A percentile compares a stretch with the other conserved stretches of the same genome.
Evolutionary conservation across 2,113 vertebrate species (phyloP).

Genomic region (Boleophthalmus pectinirostris): DNA sequence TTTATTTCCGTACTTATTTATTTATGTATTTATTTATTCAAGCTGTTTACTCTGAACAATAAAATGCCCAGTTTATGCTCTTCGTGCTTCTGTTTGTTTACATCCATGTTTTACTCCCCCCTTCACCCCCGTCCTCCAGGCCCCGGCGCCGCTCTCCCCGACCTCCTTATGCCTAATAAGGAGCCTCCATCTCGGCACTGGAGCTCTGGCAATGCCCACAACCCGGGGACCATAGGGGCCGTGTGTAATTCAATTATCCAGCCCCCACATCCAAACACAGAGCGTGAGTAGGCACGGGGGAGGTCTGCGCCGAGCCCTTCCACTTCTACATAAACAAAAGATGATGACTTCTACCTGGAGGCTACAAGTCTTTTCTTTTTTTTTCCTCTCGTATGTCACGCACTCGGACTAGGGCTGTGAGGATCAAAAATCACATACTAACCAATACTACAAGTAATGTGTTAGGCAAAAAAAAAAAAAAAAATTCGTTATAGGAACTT

Average conservation of each 20-base stretch:
- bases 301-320: constrained; percentile 33
- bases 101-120: not conserved
- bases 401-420: not conserved
- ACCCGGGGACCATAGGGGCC: constrained; percentile 48
- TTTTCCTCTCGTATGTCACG: constrained; percentile 6
- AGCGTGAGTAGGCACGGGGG: constrained; percentile 27
- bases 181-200: constrained; percentile 32
- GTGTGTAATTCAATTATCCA: constrained; percentile 63
- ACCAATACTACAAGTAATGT: no score
- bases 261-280: constrained; percentile 43
- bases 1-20: no score
- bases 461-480: no score
- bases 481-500: no score
- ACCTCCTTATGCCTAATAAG: constrained; percentile 46
- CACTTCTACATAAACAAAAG: constrained; percentile 35
- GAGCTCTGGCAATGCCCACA: constrained; percentile 29
- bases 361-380: constrained; percentile 3
- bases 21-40: no score
- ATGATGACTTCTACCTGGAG: constrained; percentile 26
- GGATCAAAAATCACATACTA: no score
- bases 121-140: not conserved
- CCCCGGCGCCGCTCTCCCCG: constrained; percentile 16
- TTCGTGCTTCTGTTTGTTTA: not conserved
- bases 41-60: no score
- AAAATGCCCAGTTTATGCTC: no score